Percentiles rank a stretch among this genome's conserved stretches.
phyloP scores from a whole-genome alignment of 2,888 invertebrate species.

The Coleophora deauratella region DNA sequence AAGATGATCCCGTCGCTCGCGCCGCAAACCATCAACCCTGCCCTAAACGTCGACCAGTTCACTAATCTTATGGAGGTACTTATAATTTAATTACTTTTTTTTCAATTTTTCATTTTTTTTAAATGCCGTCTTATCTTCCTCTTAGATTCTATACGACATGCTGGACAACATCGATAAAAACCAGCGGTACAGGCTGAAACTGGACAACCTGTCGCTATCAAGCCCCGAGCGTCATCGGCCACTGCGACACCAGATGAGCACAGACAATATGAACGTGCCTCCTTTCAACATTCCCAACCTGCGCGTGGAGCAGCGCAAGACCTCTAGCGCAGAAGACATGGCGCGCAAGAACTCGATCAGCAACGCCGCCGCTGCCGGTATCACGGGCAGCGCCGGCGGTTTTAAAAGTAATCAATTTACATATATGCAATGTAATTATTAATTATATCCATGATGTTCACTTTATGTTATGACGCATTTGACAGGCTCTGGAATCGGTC shows the following conservation, averaged over 20 bases:
- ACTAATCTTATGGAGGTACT: slow-evolving; percentile 54
- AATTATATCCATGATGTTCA: background rate
- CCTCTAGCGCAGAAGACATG: slow-evolving; percentile 94
- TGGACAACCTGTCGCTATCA: slow-evolving; percentile 84
- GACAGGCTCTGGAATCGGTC: slow-evolving; percentile 73
- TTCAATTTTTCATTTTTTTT: too few species aligned
- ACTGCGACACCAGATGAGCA: slow-evolving; percentile 86
- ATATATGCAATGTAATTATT: background rate
- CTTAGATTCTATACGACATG: slow-evolving; percentile 91
- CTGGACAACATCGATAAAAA: slow-evolving; percentile 90
- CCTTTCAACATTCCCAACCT: slow-evolving; percentile 92
- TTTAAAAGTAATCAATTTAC: slow-evolving; percentile 27
- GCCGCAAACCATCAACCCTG: slow-evolving; percentile 93
- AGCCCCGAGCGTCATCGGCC: slow-evolving; percentile 85
- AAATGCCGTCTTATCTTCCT: too few species aligned
- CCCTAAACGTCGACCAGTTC: slow-evolving; percentile 52
- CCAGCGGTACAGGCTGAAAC: slow-evolving; percentile 90
- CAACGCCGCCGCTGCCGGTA: slow-evolving; percentile 26
- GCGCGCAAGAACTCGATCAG: slow-evolving; percentile 89
- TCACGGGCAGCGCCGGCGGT: slow-evolving; percentile 33
- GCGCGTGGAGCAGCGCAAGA: slow-evolving; percentile 89
- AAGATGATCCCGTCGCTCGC: slow-evolving; percentile 94
- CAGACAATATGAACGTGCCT: slow-evolving; percentile 88
- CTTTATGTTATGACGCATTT: background rate
- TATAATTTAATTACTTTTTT: too few species aligned